Evolutionary conservation across 2,113 vertebrate species (phyloP).

Genomic region (Girardinichthys multiradiatus): DNA sequence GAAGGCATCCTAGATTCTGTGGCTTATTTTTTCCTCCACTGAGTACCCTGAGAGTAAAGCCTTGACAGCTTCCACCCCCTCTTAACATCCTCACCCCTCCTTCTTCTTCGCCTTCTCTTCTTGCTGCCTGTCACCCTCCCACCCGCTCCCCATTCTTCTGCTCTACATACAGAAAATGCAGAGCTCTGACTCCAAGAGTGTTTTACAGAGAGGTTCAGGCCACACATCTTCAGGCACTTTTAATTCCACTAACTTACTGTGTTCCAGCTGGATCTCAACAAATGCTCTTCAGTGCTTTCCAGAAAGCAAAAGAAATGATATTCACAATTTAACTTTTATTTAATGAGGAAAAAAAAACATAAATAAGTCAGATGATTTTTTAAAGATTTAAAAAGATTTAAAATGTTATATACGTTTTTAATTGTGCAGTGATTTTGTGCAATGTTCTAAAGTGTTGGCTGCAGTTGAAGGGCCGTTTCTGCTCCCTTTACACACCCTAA

Average conservation of each 20-base stretch:
- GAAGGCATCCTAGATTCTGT: constrained; percentile 83
- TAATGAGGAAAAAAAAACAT: no score
- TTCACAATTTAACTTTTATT: no score
- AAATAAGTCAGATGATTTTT: no score
- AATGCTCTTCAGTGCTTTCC: no score
- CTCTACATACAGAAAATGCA: constrained; percentile 73
- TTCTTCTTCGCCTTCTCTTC: constrained; percentile 5
- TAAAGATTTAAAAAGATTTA: no score
- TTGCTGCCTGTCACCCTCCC: constrained; percentile 15
- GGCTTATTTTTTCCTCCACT: constrained; percentile 75
- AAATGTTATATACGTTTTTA: no score
- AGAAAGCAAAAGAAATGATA: no score
- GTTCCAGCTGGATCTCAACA: no score
- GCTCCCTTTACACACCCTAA: no score
- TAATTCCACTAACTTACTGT: constrained; percentile 34
- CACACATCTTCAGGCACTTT: constrained; percentile 58
- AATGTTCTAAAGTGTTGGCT: neutral
- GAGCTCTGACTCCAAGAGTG: constrained; percentile 68
- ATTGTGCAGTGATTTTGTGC: neutral
- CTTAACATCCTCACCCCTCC: constrained; percentile 58
- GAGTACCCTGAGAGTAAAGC: constrained; percentile 78
- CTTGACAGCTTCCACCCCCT: constrained; percentile 75
- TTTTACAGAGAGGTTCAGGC: constrained; percentile 31
- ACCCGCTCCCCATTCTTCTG: constrained; percentile 30
- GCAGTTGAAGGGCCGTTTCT: no score